Evolutionary conservation across 2,113 vertebrate species (phyloP).

Genomic region (mouse (Mus musculus)): DNA sequence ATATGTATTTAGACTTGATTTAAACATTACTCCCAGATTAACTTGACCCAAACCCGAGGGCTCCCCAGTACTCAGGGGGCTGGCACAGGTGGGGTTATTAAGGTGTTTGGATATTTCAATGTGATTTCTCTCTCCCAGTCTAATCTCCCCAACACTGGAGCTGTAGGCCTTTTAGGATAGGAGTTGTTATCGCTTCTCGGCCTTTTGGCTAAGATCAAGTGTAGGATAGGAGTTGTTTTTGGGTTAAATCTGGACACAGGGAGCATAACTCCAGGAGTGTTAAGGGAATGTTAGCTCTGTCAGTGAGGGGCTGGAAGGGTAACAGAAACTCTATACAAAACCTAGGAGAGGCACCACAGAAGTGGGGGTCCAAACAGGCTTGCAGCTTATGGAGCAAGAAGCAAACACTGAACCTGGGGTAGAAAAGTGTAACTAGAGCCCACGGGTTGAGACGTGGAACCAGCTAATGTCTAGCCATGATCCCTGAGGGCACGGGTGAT

Average conservation of each 20-base stretch:
- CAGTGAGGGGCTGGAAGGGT: neutral
- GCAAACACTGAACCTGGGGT: neutral
- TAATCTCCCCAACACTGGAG: neutral
- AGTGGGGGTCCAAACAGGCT: neutral
- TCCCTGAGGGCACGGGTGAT: neutral
- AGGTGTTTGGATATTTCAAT: too few species aligned
- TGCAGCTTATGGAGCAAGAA: neutral
- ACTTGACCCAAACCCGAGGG: neutral
- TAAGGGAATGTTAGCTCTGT: neutral
- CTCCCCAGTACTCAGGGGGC: neutral
- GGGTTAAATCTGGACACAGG: neutral
- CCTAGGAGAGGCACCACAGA: neutral
- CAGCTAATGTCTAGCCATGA: neutral
- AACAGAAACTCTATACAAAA: neutral
- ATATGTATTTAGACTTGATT: neutral
- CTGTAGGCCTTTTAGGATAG: neutral
- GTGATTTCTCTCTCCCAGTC: neutral
- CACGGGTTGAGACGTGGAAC: neutral
- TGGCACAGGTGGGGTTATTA: neutral
- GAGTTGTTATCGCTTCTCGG: neutral
- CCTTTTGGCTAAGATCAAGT: too few species aligned
- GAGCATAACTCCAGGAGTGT: neutral
- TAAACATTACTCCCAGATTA: neutral
- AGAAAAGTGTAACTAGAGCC: neutral
- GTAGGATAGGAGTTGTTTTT: neutral